A percentile compares a stretch with the other conserved stretches of the same genome.
Evolutionary conservation across 2,888 invertebrate species (phyloP).

Genomic region (Kryphioiulus occultus): DNA sequence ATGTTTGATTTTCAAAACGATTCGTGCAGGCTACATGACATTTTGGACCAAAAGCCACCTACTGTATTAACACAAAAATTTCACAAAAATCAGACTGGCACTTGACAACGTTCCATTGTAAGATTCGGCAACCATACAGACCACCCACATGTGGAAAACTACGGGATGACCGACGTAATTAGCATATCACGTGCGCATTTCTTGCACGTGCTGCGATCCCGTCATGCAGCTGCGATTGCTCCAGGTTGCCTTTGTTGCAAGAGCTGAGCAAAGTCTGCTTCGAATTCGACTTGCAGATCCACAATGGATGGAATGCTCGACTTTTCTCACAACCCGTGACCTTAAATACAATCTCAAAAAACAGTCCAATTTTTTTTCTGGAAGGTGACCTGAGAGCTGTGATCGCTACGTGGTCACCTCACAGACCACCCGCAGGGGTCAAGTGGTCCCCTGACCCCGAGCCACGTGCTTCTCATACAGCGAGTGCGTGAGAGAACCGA

Average conservation of each 20-base stretch:
- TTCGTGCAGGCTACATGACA: too few relatives aligned
- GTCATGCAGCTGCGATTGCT: not conserved
- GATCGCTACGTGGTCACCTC: not conserved
- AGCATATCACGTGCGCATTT: not conserved
- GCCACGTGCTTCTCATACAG: not conserved
- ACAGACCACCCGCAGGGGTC: not conserved
- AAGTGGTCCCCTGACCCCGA: not conserved
- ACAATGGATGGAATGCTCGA: conserved; percentile 12
- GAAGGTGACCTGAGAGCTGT: too few relatives aligned
- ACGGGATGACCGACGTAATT: not conserved
- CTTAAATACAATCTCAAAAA: not conserved
- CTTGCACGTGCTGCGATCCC: not conserved
- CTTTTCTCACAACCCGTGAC: not conserved
- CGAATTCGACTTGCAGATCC: not conserved
- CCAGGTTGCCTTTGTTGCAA: too few relatives aligned
- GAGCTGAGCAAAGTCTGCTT: too few relatives aligned
- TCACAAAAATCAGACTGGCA: too few relatives aligned
- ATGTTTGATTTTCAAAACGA: too few relatives aligned
- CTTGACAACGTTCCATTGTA: too few relatives aligned
- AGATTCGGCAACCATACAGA: too few relatives aligned
- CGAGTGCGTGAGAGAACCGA: not conserved
- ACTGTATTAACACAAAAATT: too few relatives aligned
- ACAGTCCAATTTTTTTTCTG: too few relatives aligned
- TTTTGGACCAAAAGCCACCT: too few relatives aligned
- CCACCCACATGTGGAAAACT: not conserved